Base-by-base conservation (phyloP, 2,797 vertebrate genomes). In the Catharus ustulatus region DNA sequence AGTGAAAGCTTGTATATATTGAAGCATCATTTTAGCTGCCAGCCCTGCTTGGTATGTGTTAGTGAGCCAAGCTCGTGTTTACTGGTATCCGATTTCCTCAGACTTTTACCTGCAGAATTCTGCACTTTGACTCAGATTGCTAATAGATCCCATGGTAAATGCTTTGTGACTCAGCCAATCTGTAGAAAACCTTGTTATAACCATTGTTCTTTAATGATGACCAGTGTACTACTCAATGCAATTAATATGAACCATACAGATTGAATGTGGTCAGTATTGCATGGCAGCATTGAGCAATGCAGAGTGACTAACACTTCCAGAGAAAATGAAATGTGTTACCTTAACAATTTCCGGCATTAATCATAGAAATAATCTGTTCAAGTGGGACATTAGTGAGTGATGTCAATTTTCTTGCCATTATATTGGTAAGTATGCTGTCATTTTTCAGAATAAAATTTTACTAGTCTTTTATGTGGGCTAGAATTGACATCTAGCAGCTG, bases 331-430 rank as follows among this genome's bases (percentile, higher is more conserved):
- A 68, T 66, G 43, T 67, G 21, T 61, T 89, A 30, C 29, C 32
- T 86, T 78, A 86, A 54, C 32, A 55, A 7, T 68, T 93, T 67
- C 38, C 63, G 14, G 10, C 54, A 23, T 82, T 76, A 84, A 67
- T 79, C 59, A 51, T 9, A 79, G 29, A 36, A 79, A 11, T 43
- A 24, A 72, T 67, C 34, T 77, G 30, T 51, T 87, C 5, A 78
- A 87, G 52, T 63, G 71, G 64, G 40, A 40, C 27, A 59, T 45
- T 57, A 55, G 29, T 24, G 34, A 51, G 46, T n/a, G 19, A 80
- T 80, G 87, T 74, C 21, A 6, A 55, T 90, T 94, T 89, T 93
- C 34, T 74, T 93, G 49, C 54, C 62, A 57, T 90, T 87, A 15
- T 29, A 13, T 48, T 95, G 78, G 29, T 40, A 84, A 69, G 61